Evolutionary conservation across 2,113 vertebrate genomes (phyloP).

Genomic region (Pheucticus melanocephalus): DNA sequence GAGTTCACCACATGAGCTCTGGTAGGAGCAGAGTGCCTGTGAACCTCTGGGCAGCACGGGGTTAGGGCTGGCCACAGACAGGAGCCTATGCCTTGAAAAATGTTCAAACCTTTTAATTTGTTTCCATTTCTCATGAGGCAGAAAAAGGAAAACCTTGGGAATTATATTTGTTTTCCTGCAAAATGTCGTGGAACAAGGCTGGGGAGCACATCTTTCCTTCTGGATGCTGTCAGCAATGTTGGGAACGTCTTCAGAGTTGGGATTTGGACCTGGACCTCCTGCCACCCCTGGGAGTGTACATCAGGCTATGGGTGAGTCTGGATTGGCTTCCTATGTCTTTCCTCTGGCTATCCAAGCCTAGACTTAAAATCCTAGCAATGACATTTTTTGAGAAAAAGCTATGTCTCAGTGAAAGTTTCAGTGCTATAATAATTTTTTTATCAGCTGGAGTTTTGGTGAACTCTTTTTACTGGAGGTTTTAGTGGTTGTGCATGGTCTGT

Average conservation of each 20-base stretch:
- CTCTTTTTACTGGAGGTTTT: not conserved
- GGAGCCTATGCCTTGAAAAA: not conserved
- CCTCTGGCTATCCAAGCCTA: not conserved
- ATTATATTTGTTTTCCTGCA: not conserved
- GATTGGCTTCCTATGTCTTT: not conserved
- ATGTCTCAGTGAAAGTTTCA: not conserved
- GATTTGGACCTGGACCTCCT: not conserved
- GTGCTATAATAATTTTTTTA: not conserved
- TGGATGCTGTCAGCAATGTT: not conserved
- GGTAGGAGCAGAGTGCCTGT: not conserved
- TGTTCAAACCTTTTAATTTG: not conserved
- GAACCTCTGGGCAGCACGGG: not conserved
- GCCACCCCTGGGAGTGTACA: fast-evolving
- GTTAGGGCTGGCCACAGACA: not conserved
- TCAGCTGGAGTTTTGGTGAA: not conserved
- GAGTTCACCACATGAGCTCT: not conserved
- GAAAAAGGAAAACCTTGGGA: not conserved
- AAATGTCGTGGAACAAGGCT: not conserved
- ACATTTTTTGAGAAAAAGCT: not conserved
- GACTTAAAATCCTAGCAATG: not conserved
- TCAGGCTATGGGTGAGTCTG: not conserved
- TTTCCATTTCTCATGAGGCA: not conserved
- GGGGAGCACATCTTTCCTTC: not conserved
- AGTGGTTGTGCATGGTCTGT: not conserved
- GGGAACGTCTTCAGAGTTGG: not conserved